Evolutionary conservation across 2,797 vertebrate species (phyloP), one percentile per base, ranked within the genome.

Genomic region (Graptemys geographica): DNA sequence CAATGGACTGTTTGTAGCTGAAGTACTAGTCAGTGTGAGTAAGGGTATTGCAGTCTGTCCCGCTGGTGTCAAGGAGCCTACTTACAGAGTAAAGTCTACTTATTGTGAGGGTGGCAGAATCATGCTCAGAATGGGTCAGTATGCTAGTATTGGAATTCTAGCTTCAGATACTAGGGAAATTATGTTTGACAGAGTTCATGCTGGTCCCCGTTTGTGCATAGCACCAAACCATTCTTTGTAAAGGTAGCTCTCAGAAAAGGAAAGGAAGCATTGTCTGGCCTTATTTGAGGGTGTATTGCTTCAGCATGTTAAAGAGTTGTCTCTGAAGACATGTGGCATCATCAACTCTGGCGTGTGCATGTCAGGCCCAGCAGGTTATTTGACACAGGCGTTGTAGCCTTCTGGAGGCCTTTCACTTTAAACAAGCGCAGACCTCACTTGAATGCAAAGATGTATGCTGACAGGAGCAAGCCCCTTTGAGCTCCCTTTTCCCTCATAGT

Each of bases 271-370:
- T 7, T 1, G 0, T 11, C 25, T 79, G 51, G 11, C 51, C 62
- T 4, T 0, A 0, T 8, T 83, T 55, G 74, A 79, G 33, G 8
- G 19, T 65, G 55, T 76, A 23, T 51, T 79, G 84, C 0, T 0
- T 21, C 65, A 37, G 27, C 49, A 49, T 80, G 47, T 55, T 49
- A 5, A 80, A 16, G 28, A 82, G 2, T 21, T 87, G 1, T 62
- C 19, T 16, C 18, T 56, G 37, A 51, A 84, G 57, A 95, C 41
- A 47, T 44, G 65, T 9, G 86, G 44, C 57, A 41, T 37, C 59
- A 19, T 81, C 81, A 47, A 69, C 81, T 76, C 79, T 0, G 0
- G 33, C 1, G 5, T n/a, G 28, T 11, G 65, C n/a, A 47, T 1
- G 1, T 28, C 5, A 0, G n/a, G 83, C 88, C 56, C 59, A 44